phyloP scores from a whole-genome alignment of 2,888 invertebrate species.

The Keiferia lycopersicella region DNA sequence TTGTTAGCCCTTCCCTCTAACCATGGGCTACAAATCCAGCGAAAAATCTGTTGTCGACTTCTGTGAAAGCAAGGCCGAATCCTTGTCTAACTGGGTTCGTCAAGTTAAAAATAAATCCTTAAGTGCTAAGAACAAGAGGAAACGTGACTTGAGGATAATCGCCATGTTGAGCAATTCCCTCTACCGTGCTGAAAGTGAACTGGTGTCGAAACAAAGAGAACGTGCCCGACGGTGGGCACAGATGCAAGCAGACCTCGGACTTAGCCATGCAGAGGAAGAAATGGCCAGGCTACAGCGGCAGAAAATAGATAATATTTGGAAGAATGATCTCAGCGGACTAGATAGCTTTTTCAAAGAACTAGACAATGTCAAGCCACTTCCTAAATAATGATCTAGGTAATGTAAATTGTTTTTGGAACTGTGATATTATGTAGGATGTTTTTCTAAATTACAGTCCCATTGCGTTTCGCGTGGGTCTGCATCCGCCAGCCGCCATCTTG shows the following conservation, averaged over 20 bases:
- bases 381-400: constrained; percentile 62
- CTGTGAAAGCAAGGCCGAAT: constrained; percentile 80
- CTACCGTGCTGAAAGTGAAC: constrained; percentile 81
- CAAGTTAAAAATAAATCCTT: constrained; percentile 83
- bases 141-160: constrained; percentile 83
- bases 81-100: constrained; percentile 83
- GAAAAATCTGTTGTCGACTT: constrained; percentile 74
- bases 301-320: constrained; percentile 76
- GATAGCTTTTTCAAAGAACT: constrained; percentile 85
- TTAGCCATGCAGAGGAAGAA: constrained; percentile 72
- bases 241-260: constrained; percentile 76
- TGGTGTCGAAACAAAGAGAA: constrained; percentile 83
- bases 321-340: constrained; percentile 83
- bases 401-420: constrained; percentile 66
- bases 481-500: constrained; percentile 81
- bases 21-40: constrained; percentile 72
- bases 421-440: constrained; percentile 79
- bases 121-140: constrained; percentile 79
- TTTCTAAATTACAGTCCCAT: constrained; percentile 81
- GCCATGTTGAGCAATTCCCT: constrained; percentile 84
- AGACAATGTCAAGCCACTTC: constrained; percentile 79
- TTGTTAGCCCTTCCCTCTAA: constrained; percentile 52
- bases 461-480: constrained; percentile 81
- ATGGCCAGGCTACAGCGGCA: constrained; percentile 66
- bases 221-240: constrained; percentile 83